Conservation (phyloP, 2,797 vertebrate species). For the Manis pentadactyla region DNA sequence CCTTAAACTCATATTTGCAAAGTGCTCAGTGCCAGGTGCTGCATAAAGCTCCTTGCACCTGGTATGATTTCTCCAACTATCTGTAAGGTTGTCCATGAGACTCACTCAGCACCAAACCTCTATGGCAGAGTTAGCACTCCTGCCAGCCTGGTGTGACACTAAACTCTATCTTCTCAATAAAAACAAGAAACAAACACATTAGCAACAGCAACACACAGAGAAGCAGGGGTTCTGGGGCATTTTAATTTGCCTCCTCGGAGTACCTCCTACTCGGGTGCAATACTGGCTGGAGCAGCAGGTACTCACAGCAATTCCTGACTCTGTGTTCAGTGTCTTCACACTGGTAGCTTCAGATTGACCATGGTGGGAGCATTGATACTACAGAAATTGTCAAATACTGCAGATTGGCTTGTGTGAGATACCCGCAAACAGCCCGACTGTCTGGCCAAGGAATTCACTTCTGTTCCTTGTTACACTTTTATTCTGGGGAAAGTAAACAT, state of each 20-base stretch:
- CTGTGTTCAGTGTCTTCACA: not conserved
- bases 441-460: not conserved
- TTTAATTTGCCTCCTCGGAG: not conserved
- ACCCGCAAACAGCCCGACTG: not conserved
- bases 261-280: rapidly evolving
- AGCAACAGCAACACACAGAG: not conserved
- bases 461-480: not conserved
- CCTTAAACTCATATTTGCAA: not conserved
- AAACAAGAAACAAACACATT: not conserved
- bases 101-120: too few relatives aligned
- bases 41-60: not conserved
- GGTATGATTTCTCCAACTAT: not conserved
- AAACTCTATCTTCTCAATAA: not conserved
- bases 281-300: not conserved
- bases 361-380: not conserved
- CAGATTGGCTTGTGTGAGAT: not conserved
- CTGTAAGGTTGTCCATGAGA: not conserved
- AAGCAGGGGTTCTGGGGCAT: not conserved
- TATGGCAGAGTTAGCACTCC: not conserved
- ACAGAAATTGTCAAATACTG: not conserved
- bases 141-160: not conserved
- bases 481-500: not conserved
- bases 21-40: not conserved
- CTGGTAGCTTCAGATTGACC: not conserved
- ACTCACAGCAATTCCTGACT: rapidly evolving